Base-by-base conservation (phyloP, 2,888 invertebrate genomes). In the Hirudinaria manillensis region DNA sequence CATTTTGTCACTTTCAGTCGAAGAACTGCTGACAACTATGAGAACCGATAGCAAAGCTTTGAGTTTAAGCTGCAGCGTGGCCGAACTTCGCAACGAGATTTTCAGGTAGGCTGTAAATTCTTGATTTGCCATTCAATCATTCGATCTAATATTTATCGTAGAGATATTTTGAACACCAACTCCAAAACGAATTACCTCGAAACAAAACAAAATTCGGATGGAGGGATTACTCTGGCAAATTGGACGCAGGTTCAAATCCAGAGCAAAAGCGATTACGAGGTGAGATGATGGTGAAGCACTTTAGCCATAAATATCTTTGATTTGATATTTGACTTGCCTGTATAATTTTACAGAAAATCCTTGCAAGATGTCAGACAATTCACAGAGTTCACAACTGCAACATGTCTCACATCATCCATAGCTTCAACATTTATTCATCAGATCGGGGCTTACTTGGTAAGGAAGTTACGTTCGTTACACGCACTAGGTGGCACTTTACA, bases 181-280 rank as follows among this genome's bases (percentile, higher is more conserved):
- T 36, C 66, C 24, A 75, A 72, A 34, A 24, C n/a, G 0, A 36
- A 34, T n/a, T 65, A 51, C 24, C 29, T 75, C n/a, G 77, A 77
- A 27, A 51, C 56, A 19, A 77, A 77, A 61, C 77, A 75, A 38
- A 56, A 27, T 34, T 19, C 72, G 3, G 77, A 77, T 56, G 75
- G 75, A 19, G 36, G 74, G 10, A 71, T 75, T 16, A 29, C 29
- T n/a, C 21, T 75, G 24, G 24, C 56, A 24, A 55, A 24, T 19
- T 71, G 45, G 61, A 72, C n/a, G 21, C 10, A 45, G 3, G 32
- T 55, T 38, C 45, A 29, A 34, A 38, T 75, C 4, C 19, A 55
- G n/a, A 27, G 27, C 24, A 56, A 21, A n/a, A 32, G 13, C n/a
- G 56, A 72, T 51, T 29, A 38, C 53, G 70, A 68, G 45, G 45